A percentile compares a stretch with the other conserved stretches of the same genome.
Evolutionary conservation across 2,797 vertebrate genomes (phyloP).

Genomic region (Monodelphis domestica): DNA sequence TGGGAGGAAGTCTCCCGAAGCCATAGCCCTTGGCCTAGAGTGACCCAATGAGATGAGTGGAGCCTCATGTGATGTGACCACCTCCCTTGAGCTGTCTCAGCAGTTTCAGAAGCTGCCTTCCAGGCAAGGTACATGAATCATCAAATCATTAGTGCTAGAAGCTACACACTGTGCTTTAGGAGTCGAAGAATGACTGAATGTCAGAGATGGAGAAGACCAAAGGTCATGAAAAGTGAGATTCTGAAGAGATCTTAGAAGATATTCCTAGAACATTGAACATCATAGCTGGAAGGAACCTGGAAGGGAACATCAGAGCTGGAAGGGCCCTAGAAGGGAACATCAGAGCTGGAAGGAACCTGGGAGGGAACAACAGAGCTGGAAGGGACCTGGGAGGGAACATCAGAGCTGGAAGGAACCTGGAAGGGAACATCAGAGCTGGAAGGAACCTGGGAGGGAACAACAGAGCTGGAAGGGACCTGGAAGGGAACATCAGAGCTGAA

Average conservation of each 20-base stretch:
- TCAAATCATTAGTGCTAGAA: neutral
- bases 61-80: neutral
- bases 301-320: too few species aligned
- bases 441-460: too few species aligned
- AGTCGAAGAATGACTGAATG: neutral
- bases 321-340: too few species aligned
- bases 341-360: too few species aligned
- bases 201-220: neutral
- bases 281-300: too few species aligned
- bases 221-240: neutral
- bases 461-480: too few species aligned
- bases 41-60: fast-evolving
- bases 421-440: too few species aligned
- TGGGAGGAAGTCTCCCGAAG: neutral
- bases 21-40: neutral
- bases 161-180: neutral
- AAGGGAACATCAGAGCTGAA: too few species aligned
- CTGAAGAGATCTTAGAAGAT: neutral
- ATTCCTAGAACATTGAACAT: too few species aligned
- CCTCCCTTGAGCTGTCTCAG: neutral
- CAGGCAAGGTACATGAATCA: neutral
- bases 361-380: too few species aligned
- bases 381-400: too few species aligned
- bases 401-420: too few species aligned
- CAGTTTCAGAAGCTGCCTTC: neutral